A percentile compares a stretch with the other conserved stretches of the same genome.
These are phyloP conservation scores for Tautogolabrus adspersus DNA, from an alignment of 2,113 vertebrate species.

Conservation along the genomic window DNA sequence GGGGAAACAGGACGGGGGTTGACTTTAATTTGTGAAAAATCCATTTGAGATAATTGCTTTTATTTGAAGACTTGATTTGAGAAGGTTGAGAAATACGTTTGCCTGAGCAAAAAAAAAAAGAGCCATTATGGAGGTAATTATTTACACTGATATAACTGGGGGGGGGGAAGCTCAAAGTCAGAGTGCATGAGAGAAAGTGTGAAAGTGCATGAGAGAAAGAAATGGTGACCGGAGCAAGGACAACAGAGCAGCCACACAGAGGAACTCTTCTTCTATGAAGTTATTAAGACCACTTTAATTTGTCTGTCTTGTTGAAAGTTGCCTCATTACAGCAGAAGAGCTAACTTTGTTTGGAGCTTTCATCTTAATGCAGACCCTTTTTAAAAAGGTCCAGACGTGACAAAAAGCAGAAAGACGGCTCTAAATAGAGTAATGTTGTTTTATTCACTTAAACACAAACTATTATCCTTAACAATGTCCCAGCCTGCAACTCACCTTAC, in stretches of 20 bases:
- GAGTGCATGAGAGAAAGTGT: not conserved
- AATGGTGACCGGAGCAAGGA: not conserved
- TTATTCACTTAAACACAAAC: not conserved
- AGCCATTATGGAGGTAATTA: slow-evolving; percentile 30
- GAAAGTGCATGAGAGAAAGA: not conserved
- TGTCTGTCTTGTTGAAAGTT: not conserved
- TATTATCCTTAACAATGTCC: not conserved
- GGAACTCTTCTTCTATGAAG: not conserved
- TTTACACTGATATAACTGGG: slow-evolving; percentile 30
- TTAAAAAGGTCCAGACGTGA: not conserved
- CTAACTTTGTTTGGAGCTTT: not conserved
- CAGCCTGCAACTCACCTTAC: not conserved
- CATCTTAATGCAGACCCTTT: not conserved
- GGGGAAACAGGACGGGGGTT: slow-evolving; percentile 24
- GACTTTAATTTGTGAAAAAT: slow-evolving; percentile 65
- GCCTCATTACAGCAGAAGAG: not conserved
- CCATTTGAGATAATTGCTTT: slow-evolving; percentile 64
- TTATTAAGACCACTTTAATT: too few species aligned
- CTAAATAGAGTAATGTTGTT: not conserved
- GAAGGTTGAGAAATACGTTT: slow-evolving; percentile 45
- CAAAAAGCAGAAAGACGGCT: slow-evolving; percentile 13
- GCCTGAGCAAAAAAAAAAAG: slow-evolving; percentile 31
- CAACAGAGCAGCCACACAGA: not conserved
- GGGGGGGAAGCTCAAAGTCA: slow-evolving; percentile 1
- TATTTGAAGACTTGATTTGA: slow-evolving; percentile 63